A percentile compares a stretch with the other conserved stretches of the same genome.
phyloP scores from a whole-genome alignment of 2,888 invertebrate species.

The Chrysolina oricalcia region DNA sequence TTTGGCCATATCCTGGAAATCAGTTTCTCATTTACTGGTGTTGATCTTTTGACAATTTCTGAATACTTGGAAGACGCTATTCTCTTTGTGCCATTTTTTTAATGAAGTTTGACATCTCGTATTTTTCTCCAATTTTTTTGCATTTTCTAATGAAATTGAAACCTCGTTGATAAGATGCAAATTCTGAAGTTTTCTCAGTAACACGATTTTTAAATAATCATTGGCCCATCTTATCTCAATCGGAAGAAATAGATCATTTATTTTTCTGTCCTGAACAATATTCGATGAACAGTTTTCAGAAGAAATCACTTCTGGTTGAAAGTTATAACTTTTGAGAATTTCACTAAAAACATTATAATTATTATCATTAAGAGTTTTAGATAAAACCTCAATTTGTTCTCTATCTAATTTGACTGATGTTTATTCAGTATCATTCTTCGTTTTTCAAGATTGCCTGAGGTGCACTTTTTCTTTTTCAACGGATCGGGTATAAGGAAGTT shows the following conservation, averaged over 20 bases:
- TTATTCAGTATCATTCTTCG: neutral
- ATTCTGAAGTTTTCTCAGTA: slow-evolving; percentile 3
- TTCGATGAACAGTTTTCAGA: neutral
- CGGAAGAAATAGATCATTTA: neutral
- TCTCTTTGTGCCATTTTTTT: neutral
- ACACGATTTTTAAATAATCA: neutral
- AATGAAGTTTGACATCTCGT: slow-evolving; percentile 6
- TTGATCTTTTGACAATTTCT: neutral
- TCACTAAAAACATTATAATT: slow-evolving; percentile 1
- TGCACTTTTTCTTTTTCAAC: slow-evolving; percentile 2
- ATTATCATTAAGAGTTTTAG: slow-evolving; percentile 2
- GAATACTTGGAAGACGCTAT: neutral
- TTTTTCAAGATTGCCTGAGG: neutral
- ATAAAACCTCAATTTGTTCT: neutral
- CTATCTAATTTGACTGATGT: neutral
- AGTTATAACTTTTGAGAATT: neutral
- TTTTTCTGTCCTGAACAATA: slow-evolving; percentile 3
- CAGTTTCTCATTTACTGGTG: neutral
- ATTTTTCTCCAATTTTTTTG: slow-evolving; percentile 2
- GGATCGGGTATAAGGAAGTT: neutral
- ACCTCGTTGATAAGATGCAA: slow-evolving; percentile 11
- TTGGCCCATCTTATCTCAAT: neutral
- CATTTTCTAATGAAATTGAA: slow-evolving; percentile 9
- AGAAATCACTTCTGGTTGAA: slow-evolving; percentile 8
- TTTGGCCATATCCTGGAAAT: neutral